Evolutionary conservation across 2,797 vertebrate species (phyloP), one percentile per base, ranked within the genome.

Genomic region (Chromobotia macracanthus): DNA sequence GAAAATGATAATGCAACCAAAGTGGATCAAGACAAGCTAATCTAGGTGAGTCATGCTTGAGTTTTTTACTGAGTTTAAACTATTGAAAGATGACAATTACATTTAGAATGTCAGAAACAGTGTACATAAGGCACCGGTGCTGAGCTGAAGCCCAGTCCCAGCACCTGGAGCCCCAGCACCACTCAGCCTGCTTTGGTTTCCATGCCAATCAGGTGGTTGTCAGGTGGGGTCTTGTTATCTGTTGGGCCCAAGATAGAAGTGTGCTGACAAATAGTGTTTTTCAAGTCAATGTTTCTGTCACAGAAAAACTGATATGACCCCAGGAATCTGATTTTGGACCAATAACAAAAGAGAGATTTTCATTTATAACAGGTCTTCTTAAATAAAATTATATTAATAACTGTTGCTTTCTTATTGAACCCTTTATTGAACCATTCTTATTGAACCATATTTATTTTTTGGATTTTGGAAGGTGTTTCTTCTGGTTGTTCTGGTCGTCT

Each of bases 1-100:
- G 81, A 67, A 74, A 64, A 79, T 50, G 44, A 60, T 58, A 50
- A 71, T 71, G 51, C 50, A n/a, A 67, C 55, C 55, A 66, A 69
- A 80, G 41, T 77, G 74, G 19, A 51, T 69, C 35, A 58, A 46
- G 31, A 71, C 71, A 71, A 81, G 74, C 58, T 70, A 70, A 80
- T 83, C 82, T 61, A 77, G 21, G 38, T 76, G 77, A 82, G 70
- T 81, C 77, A 61, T 56, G 70, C 28, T 67, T 71, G 65, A 56
- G 68, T 66, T 58, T 71, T 15, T 44, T 75, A 44, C 48, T 46
- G 72, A 80, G 75, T 84, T 65, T 72, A 74, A 51, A 60, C 48
- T 82, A 67, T 77, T 75, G 41, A 77, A 80, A 77, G 58, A 31
- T 23, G 71, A 65, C 67, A 61, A 70, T 84, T 67, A 65, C 48